Conservation (phyloP, 2,113 vertebrate genomes). For the Platycercus adscitus region DNA sequence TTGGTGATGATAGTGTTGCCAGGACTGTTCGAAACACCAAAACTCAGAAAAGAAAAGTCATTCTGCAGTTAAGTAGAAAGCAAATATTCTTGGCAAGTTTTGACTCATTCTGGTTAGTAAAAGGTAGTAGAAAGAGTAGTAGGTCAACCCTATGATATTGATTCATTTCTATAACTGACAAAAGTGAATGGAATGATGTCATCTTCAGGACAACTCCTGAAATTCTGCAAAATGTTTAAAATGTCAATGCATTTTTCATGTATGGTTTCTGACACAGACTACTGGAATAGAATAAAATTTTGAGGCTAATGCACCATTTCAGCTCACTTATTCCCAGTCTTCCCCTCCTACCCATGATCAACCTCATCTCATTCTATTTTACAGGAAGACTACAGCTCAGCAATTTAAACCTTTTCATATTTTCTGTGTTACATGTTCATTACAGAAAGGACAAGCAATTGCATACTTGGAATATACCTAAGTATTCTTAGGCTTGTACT, state of each 20-base stretch:
- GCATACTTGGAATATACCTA: neutral
- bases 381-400: neutral
- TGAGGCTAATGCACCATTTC: neutral
- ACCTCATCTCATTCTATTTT: neutral
- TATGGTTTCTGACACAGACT: neutral
- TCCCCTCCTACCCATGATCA: rapidly evolving
- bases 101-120: neutral
- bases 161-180: neutral
- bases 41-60: neutral
- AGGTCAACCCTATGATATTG: neutral
- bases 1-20: neutral
- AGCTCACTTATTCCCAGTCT: neutral
- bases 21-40: neutral
- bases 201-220: neutral
- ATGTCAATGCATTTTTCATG: neutral
- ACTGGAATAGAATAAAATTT: neutral
- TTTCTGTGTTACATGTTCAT: neutral
- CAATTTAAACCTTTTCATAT: neutral
- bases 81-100: neutral
- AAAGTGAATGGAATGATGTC: neutral
- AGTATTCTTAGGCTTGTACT: neutral
- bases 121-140: neutral
- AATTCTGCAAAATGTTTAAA: neutral
- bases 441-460: neutral
- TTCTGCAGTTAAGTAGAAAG: neutral